phyloP scores from a whole-genome alignment of 2,797 vertebrate genomes.

The Danionella dracula region DNA sequence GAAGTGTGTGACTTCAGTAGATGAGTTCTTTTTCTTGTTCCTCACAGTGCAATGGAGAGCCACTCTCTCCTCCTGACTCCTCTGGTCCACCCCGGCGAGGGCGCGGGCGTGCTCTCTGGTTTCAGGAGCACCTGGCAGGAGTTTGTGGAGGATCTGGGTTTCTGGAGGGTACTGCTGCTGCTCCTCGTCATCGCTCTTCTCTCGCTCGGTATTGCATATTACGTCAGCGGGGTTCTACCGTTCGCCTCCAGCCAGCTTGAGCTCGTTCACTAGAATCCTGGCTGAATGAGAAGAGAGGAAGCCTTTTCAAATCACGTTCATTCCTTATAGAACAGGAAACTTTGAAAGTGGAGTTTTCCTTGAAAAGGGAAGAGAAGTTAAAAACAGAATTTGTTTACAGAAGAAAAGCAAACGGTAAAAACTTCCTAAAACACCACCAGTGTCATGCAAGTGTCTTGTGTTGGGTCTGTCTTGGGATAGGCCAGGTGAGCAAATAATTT shows the following conservation, averaged over 20 bases:
- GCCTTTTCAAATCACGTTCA: too few relatives aligned
- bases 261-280: conserved; percentile 65
- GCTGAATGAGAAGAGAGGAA: background rate
- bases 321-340: too few relatives aligned
- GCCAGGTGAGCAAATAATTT: too few relatives aligned
- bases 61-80: conserved; percentile 85
- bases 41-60: conserved; percentile 83
- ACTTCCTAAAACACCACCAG: too few relatives aligned
- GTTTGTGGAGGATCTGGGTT: conserved; percentile 84
- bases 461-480: too few relatives aligned
- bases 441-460: too few relatives aligned
- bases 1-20: too few relatives aligned
- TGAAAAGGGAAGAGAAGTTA: too few relatives aligned
- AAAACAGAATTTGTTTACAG: too few relatives aligned
- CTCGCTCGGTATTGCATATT: conserved; percentile 82
- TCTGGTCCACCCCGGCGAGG: conserved; percentile 78
- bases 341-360: too few relatives aligned
- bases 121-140: conserved; percentile 85
- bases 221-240: conserved; percentile 81
- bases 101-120: conserved; percentile 80
- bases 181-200: conserved; percentile 79
- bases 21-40: too few relatives aligned
- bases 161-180: conserved; percentile 81
- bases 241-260: conserved; percentile 83
- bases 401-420: too few relatives aligned